phyloP scores from a whole-genome alignment of 2,888 invertebrate genomes.

The Latheticus oryzae region DNA sequence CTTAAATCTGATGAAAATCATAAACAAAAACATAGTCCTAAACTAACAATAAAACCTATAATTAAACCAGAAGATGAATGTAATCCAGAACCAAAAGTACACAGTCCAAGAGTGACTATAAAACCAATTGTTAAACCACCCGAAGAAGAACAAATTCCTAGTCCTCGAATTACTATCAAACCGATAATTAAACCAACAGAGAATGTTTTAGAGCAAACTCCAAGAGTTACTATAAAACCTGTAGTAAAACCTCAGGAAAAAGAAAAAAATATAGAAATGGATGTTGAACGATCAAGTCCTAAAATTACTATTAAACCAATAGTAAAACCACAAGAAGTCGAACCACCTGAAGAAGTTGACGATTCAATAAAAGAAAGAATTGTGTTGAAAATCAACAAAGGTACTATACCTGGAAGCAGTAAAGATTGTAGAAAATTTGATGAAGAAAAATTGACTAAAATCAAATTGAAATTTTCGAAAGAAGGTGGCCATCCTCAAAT shows the following conservation, averaged over 20 bases:
- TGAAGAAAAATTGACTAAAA: slow-evolving; percentile 67
- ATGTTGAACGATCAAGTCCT: slow-evolving; percentile 40
- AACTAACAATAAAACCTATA: slow-evolving; percentile 66
- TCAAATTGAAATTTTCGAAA: slow-evolving; percentile 69
- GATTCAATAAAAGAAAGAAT: slow-evolving; percentile 67
- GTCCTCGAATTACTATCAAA: slow-evolving; percentile 64
- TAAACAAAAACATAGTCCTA: slow-evolving; percentile 53
- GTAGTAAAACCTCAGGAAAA: slow-evolving; percentile 66
- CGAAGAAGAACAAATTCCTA: slow-evolving; percentile 58
- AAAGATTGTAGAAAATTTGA: slow-evolving; percentile 57
- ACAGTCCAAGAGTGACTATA: slow-evolving; percentile 68
- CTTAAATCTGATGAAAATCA: slow-evolving; percentile 52
- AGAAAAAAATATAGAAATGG: slow-evolving; percentile 39
- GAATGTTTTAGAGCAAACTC: slow-evolving; percentile 41
- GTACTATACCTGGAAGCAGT: slow-evolving; percentile 55
- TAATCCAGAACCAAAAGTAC: slow-evolving; percentile 39
- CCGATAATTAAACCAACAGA: slow-evolving; percentile 67
- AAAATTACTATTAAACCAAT: slow-evolving; percentile 68
- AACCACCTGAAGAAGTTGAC: slow-evolving; percentile 50
- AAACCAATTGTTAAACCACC: slow-evolving; percentile 62
- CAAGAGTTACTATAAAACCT: slow-evolving; percentile 69
- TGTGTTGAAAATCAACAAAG: slow-evolving; percentile 75
- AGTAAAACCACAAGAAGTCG: slow-evolving; percentile 66
- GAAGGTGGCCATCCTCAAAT: slow-evolving; percentile 63
- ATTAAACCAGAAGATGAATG: slow-evolving; percentile 60